Evolutionary conservation across 2,113 vertebrate species (phyloP), one percentile per base, ranked within the genome.

Genomic region (Triplophysa dalaica): DNA sequence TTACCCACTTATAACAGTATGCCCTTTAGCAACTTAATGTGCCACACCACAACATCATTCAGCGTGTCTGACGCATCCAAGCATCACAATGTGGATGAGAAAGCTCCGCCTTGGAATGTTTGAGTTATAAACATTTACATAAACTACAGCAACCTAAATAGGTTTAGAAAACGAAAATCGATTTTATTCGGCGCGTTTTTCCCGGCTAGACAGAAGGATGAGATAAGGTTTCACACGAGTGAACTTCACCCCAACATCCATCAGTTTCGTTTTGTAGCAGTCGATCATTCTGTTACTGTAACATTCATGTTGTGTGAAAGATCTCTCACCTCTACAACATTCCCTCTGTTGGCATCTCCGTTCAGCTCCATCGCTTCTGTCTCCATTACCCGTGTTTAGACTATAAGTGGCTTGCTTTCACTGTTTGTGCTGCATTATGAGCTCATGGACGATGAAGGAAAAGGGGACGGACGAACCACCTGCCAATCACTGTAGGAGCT

Each of bases 341-440:
- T 79, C 58, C 74, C 65, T 63, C 70, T 63, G 65, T 83, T 87
- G n/a, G 81, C 82, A 74, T 73, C 85, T 11, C 90, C 89, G 84
- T 90, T 91, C 87, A 94, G 86, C 68, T 91, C 90, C 19, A 92
- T 50, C 63, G 63, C 48, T 26, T 90, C 92, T 14, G 85, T 62
- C 2, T 87, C 83, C 92, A 92, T 87, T 14, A 12, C 38, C 17
- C 38, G 26, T 16, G 11, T 8, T 13, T 12, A 12, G 67, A 21
- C 24, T 19, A 45, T 54, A 16, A 38, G 65, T 13, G 50, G 16
- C 45, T 22, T 45, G 2, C 17, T 38, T 50, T 65, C 11, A 2
- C 21, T 9, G 24, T 33, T 6, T 21, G 19, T 77, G 73, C 21
- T 48, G 41, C 58, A 75, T 75, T 75, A 75, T 67, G 50, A 67